Base-by-base conservation (phyloP, 2,797 vertebrate genomes). In the Salarias fasciatus region DNA sequence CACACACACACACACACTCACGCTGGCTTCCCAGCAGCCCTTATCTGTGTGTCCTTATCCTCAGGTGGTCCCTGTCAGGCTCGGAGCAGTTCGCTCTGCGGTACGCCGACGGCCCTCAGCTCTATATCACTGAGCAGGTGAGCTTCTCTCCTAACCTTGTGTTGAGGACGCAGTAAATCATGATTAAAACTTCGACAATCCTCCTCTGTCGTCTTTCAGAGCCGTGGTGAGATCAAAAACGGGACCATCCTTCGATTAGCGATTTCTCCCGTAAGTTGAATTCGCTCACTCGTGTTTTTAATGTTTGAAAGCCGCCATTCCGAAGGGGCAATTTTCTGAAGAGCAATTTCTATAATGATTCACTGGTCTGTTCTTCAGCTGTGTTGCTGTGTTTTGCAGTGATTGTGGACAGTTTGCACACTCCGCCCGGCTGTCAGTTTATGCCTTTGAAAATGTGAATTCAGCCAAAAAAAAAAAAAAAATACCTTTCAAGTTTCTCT, bases 101-200 rank as follows among this genome's bases (percentile, higher is more conserved):
- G 11, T 98, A 99, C 0, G 97, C 97, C 2, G 97, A 99, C 0
- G 97, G 97, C 5, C 95, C 96, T 41, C 97, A 99, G 89, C 95
- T 98, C 52, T 99, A 99, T 73, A 98, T 99, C 89, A 99, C 97
- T 0, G 97, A 99, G 63, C 97, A 97, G 96, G 97, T 98, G 18
- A 86, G 91, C 18, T 45, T 51, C 30, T 4, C 24, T 46, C n/a
- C 12, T 2, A 1, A 13, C 1, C 2, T 49, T 36, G 4, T 55
- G 12, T n/a, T 33, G 3, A 46, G 46, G 5, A 8, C 29, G 8
- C 53, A 24, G 28, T 35, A 4, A 48, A 52, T 44, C 0, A 14
- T 4, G 41, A 11, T 8, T 46, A 2, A n/a, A 61, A 42, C 24
- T 1, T 24, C 24, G 62, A 24, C 5, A 10, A 38, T 40, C 11